Evolutionary conservation across 2,797 vertebrate genomes (phyloP), one percentile per base, ranked within the genome.

Genomic region (Acestrorhynchus altus): DNA sequence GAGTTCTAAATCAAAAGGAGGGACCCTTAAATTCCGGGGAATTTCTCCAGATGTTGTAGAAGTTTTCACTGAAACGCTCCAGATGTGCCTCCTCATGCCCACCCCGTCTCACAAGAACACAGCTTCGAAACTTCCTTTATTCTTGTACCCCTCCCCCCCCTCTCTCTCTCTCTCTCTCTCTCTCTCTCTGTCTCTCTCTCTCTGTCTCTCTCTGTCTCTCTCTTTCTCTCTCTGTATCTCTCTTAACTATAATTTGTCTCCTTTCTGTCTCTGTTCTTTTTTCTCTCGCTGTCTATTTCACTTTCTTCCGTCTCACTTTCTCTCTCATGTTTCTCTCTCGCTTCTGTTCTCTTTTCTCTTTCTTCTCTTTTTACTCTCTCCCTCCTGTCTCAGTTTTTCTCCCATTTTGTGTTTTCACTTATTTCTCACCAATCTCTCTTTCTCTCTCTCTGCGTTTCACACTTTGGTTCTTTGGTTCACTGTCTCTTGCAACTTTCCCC

Each of bases 41-140:
- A 92, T 91, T 91, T 91, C 90, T 92, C 91, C 92, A 94, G 92
- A 94, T 93, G 92, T 92, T 92, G 85, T 78, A 86, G 92, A 92
- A 92, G 91, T 91, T 88, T 90, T 89, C 84, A 80, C 84, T 92
- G 90, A 92, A 90, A 86, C 87, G 80, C 90, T 93, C 93, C 93
- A 94, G 94, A 94, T 94, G 93, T 93, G 88, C 88, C 31, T 35
- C 47, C 35, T 54, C 26, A 83, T 83, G 83, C 54, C 54, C 52
- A 57, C 54, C 24, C 22, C 57, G 18, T 35, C 28, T 60, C 57
- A 35, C 57, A 31, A 18, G 26, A 31, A 26, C 31, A 18, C 26
- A 8, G 22, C 59, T 13, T 56, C 22, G n/a, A 18, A 18, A 51
- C 24, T 10, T 26, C 8, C 51, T 8, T 10, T 52, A 46, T 12